A percentile compares a stretch with the other conserved stretches of the same genome.
These are phyloP conservation scores for Diarsia dahlii DNA, from an alignment of 2,888 invertebrate species.

Conservation along the genomic window DNA sequence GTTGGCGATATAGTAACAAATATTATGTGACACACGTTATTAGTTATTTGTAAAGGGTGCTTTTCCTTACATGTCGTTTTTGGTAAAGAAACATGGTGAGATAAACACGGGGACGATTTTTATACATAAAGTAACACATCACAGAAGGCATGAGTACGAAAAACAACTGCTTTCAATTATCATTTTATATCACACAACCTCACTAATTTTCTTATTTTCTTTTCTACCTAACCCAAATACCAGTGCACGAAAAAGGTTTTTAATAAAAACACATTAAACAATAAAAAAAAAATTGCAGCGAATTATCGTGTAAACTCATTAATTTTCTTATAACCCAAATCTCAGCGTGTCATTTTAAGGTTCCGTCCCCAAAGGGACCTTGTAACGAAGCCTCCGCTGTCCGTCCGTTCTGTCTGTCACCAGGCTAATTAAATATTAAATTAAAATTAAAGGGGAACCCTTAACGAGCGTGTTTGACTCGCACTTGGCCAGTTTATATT, in stretches of 20 bases:
- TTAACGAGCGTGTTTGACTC: no score
- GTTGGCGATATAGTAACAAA: constrained; percentile 30
- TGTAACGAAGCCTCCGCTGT: no score
- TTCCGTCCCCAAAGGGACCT: no score
- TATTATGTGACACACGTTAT: constrained; percentile 32
- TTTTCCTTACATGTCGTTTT: neutral
- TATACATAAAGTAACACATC: neutral
- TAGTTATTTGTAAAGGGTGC: constrained; percentile 29
- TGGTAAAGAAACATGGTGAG: neutral
- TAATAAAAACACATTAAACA: neutral
- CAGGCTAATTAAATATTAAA: no score
- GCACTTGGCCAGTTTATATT: neutral
- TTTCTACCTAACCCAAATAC: neutral
- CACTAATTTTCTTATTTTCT: neutral
- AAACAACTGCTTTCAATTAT: neutral
- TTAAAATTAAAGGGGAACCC: no score
- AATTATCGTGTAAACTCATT: neutral
- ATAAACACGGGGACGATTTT: neutral
- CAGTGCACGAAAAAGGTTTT: neutral
- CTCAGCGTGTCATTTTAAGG: neutral
- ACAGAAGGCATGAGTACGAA: neutral
- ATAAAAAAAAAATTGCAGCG: neutral
- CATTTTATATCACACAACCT: neutral
- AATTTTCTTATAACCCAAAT: neutral
- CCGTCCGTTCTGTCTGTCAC: no score